phyloP scores from a whole-genome alignment of 2,797 vertebrate genomes.

The Phalanger gymnotis region DNA sequence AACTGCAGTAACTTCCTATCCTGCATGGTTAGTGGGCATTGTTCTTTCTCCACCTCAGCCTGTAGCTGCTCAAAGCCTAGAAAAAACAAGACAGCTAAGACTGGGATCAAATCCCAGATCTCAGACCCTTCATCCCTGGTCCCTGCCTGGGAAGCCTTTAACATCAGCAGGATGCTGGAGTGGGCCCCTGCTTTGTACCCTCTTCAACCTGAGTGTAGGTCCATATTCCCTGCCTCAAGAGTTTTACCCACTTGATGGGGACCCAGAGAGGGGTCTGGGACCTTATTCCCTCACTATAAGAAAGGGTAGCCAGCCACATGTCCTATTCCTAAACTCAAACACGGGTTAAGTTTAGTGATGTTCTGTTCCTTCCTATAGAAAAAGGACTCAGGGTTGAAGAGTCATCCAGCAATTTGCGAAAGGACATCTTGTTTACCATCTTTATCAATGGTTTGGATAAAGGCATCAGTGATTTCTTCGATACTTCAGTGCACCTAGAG shows the following conservation, averaged over 20 bases:
- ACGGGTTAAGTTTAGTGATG: too few species aligned
- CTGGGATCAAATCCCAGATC: not conserved
- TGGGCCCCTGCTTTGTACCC: not conserved
- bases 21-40: accelerated
- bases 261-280: not conserved
- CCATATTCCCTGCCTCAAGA: not conserved
- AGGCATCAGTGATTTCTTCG: not conserved
- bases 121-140: not conserved
- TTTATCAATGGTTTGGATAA: not conserved
- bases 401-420: not conserved
- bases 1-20: not conserved
- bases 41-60: not conserved
- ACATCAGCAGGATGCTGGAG: not conserved
- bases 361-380: too few species aligned
- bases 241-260: constrained; percentile 8
- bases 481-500: not conserved
- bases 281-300: not conserved
- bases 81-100: not conserved
- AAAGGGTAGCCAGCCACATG: not conserved
- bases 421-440: not conserved
- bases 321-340: not conserved
- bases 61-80: constrained; percentile 29
- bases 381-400: too few species aligned
- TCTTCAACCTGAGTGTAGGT: not conserved
- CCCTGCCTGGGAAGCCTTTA: not conserved